phyloP scores from a whole-genome alignment of 2,888 invertebrate species.

The Drosophila melanosoma region DNA sequence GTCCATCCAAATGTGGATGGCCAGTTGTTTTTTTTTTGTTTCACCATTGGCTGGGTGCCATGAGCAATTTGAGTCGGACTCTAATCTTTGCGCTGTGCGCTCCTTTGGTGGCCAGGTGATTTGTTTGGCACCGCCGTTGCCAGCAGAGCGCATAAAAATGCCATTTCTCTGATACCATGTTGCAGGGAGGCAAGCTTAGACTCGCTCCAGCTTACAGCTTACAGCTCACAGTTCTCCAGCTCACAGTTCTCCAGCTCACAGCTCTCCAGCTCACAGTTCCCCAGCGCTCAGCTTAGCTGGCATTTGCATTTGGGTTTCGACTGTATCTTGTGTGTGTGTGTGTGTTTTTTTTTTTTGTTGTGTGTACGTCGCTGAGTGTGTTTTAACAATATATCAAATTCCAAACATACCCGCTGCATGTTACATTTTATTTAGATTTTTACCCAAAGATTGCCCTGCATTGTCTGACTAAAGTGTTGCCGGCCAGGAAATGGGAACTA shows the following conservation, averaged over 20 bases:
- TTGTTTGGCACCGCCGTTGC: constrained; percentile 60
- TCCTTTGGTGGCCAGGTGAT: constrained; percentile 57
- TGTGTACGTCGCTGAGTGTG: constrained; percentile 28
- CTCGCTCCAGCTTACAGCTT: background rate
- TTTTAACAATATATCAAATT: constrained; percentile 72
- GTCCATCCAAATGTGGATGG: constrained; percentile 8
- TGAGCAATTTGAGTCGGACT: constrained; percentile 59
- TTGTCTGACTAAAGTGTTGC: constrained; percentile 50
- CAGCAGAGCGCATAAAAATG: constrained; percentile 62
- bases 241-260: background rate
- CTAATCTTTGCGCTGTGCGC: constrained; percentile 61
- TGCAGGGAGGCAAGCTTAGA: constrained; percentile 14
- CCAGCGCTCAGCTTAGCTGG: constrained; percentile 22
- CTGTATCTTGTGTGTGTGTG: constrained; percentile 12
- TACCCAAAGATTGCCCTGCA: constrained; percentile 57
- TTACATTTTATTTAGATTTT: constrained; percentile 74
- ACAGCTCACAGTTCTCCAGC: background rate
- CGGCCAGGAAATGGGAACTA: constrained; percentile 61
- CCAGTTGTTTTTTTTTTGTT: background rate
- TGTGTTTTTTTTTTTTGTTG: constrained; percentile 22
- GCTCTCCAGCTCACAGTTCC: background rate
- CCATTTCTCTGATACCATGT: constrained; percentile 67
- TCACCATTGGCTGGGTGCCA: constrained; percentile 40
- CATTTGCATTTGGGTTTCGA: constrained; percentile 33
- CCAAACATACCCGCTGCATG: constrained; percentile 47